phyloP scores from a whole-genome alignment of 1,140 invertebrate genomes.

The Pissodes strobi region DNA sequence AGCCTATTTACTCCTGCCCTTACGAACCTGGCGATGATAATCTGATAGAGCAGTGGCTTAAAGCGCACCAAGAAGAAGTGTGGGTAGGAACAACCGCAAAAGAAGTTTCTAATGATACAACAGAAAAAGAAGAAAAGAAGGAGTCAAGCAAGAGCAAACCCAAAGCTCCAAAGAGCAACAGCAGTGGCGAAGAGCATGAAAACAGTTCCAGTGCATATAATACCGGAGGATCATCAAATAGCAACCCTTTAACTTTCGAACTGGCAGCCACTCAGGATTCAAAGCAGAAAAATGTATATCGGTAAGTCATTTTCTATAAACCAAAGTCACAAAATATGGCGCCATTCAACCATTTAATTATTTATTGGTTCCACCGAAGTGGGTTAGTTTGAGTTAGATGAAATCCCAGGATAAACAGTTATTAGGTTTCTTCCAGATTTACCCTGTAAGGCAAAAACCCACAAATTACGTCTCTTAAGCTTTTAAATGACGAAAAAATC shows the following conservation, averaged over 20 bases:
- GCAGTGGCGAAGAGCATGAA: slow-evolving; percentile 63
- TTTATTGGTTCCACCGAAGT: too few relatives aligned
- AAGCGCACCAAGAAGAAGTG: slow-evolving; percentile 50
- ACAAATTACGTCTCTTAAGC: too few relatives aligned
- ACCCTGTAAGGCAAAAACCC: too few relatives aligned
- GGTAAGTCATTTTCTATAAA: too few relatives aligned
- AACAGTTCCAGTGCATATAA: slow-evolving; percentile 78
- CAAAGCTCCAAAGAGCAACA: slow-evolving; percentile 59
- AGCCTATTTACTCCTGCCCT: slow-evolving; percentile 69
- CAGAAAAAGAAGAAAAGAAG: slow-evolving; percentile 35
- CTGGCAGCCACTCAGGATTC: slow-evolving; percentile 60
- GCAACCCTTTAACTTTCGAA: slow-evolving; percentile 68
- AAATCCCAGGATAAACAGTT: too few relatives aligned
- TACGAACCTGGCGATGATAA: slow-evolving; percentile 61
- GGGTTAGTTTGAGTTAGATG: too few relatives aligned
- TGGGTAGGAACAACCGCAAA: slow-evolving; percentile 47
- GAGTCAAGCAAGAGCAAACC: slow-evolving; percentile 44
- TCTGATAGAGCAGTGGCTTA: slow-evolving; percentile 51
- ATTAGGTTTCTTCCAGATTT: too few relatives aligned
- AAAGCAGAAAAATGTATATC: slow-evolving; percentile 56
- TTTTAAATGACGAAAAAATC: too few relatives aligned
- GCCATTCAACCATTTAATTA: too few relatives aligned
- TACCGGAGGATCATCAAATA: slow-evolving; percentile 75
- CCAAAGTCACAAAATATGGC: too few relatives aligned
- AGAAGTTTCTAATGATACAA: slow-evolving; percentile 21